phyloP scores from a whole-genome alignment of 2,888 invertebrate genomes.

The Parnassius mnemosyne region DNA sequence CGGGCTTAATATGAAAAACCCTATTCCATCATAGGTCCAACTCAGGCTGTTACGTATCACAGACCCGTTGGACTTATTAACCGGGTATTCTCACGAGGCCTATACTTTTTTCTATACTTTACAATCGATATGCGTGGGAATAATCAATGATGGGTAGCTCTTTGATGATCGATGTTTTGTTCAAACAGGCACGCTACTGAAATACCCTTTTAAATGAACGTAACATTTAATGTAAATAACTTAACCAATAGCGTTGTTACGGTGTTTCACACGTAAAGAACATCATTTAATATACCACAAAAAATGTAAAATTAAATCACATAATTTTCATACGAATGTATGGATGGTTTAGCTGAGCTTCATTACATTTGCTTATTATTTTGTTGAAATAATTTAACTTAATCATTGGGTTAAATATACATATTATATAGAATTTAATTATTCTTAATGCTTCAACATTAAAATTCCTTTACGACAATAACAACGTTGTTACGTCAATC shows the following conservation, averaged over 20 bases:
- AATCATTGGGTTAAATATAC: no score
- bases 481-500: not conserved
- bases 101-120: conserved; percentile 5
- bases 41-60: not conserved
- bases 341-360: no score
- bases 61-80: not conserved
- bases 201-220: not conserved
- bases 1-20: no score
- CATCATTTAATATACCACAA: no score
- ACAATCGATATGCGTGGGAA: conserved; percentile 19
- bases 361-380: no score
- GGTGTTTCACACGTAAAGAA: no score
- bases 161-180: not conserved
- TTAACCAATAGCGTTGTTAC: not conserved
- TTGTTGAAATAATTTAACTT: no score
- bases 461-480: not conserved
- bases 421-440: no score
- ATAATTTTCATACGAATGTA: no score
- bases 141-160: conserved; percentile 2
- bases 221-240: not conserved
- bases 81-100: conserved; percentile 13
- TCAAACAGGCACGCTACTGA: not conserved
- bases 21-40: no score
- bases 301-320: no score
- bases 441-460: no score